Percentiles rank a stretch among this genome's conserved stretches.
Conservation (phyloP, 2,888 invertebrate genomes). For the Rhagophthalmus giganteus region DNA sequence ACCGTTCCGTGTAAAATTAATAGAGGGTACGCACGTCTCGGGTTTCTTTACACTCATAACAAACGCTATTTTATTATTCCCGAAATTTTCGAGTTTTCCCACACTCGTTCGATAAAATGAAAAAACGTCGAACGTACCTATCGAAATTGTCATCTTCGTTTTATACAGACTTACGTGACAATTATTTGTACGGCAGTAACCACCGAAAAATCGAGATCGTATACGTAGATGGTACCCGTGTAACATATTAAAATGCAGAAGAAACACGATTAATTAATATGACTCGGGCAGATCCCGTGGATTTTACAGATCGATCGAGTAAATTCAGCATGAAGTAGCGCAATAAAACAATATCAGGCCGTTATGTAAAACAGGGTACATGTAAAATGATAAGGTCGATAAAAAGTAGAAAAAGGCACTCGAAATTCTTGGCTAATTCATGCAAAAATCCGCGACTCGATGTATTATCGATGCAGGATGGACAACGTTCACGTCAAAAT, state of each 20-base stretch:
- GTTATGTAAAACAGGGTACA: constrained; percentile 27
- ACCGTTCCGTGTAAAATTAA: constrained; percentile 9
- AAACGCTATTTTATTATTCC: background rate
- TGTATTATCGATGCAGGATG: constrained; percentile 39
- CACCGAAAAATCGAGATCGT: constrained; percentile 24
- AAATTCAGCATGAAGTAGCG: constrained; percentile 28
- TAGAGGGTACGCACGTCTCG: constrained; percentile 4
- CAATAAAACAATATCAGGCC: constrained; percentile 24
- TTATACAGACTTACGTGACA: constrained; percentile 12
- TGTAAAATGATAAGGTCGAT: constrained; percentile 24
- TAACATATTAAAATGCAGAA: constrained; percentile 32
- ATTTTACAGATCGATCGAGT: constrained; percentile 29
- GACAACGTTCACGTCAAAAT: constrained; percentile 37
- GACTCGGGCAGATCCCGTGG: constrained; percentile 23
- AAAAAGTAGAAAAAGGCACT: constrained; percentile 22
- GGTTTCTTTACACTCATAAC: background rate
- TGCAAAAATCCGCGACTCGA: constrained; percentile 38
- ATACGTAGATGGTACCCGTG: too few species aligned
- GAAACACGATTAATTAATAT: constrained; percentile 35
- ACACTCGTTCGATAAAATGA: background rate
- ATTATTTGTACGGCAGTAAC: constrained; percentile 23
- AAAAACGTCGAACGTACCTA: too few species aligned
- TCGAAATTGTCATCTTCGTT: constrained; percentile 3
- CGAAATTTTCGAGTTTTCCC: background rate
- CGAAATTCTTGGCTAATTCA: constrained; percentile 38